Conservation (phyloP, 2,113 vertebrate species). For the Morone chrysops region DNA sequence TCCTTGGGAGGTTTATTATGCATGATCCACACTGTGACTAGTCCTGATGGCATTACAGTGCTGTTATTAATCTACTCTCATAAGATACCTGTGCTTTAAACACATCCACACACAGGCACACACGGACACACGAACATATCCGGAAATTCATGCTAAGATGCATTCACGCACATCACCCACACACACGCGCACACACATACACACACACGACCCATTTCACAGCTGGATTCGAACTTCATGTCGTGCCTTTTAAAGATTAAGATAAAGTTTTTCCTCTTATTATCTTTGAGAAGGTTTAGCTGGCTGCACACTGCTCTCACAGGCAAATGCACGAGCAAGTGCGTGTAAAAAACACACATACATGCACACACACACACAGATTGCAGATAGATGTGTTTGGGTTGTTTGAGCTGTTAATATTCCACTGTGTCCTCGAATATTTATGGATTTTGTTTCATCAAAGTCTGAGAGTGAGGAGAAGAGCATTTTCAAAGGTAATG, state of each 20-base stretch:
- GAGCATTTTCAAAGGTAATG: conserved; percentile 19
- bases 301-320: conserved; percentile 70
- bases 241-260: conserved; percentile 80
- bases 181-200: conserved; percentile 23
- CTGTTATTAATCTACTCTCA: conserved; percentile 80
- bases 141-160: conserved; percentile 36
- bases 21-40: conserved; percentile 80
- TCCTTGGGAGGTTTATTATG: conserved; percentile 81
- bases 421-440: conserved; percentile 71
- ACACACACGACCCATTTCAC: conserved; percentile 68
- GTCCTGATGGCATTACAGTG: conserved; percentile 80
- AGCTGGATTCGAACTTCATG: conserved; percentile 73
- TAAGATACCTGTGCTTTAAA: conserved; percentile 76
- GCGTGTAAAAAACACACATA: conserved; percentile 10
- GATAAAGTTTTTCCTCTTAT: conserved; percentile 77
- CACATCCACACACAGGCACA: conserved; percentile 44
- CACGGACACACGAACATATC: conserved; percentile 19
- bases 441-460: conserved; percentile 66
- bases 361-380: conserved; percentile 48
- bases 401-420: conserved; percentile 75
- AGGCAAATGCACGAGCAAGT: conserved; percentile 53
- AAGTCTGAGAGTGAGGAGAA: conserved; percentile 18
- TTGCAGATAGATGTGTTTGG: conserved; percentile 69
- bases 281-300: conserved; percentile 79
- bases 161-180: conserved; percentile 16